phyloP scores from a whole-genome alignment of 2,888 invertebrate genomes.

The Digitonthophagus gazella region DNA sequence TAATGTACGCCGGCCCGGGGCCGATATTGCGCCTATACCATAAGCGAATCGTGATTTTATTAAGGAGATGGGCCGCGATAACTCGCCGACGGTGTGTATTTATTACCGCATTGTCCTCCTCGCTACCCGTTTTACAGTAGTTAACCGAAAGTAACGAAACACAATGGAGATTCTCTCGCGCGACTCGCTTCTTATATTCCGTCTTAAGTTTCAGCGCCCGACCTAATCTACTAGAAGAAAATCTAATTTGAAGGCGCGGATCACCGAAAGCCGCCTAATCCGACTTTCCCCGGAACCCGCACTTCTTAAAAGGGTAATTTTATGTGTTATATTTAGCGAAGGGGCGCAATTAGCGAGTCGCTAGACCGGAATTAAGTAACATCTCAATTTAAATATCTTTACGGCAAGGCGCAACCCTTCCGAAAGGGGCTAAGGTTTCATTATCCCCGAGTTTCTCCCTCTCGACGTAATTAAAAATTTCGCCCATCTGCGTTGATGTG shows the following conservation, averaged over 20 bases:
- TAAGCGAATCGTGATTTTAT: slow-evolving; percentile 9
- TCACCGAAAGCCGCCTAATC: background rate
- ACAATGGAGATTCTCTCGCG: background rate
- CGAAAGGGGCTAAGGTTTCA: slow-evolving; percentile 13
- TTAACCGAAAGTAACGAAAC: background rate
- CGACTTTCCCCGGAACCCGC: background rate
- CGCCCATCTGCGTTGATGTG: slow-evolving; percentile 45
- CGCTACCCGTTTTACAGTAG: background rate
- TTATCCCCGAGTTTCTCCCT: slow-evolving; percentile 21
- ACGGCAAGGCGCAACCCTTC: slow-evolving; percentile 32
- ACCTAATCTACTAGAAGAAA: background rate
- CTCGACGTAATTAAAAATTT: slow-evolving; percentile 48
- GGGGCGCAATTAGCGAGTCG: slow-evolving; percentile 51
- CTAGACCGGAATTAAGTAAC: slow-evolving; percentile 51
- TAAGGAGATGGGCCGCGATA: background rate
- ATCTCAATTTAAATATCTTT: slow-evolving; percentile 53
- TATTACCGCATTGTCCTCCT: background rate
- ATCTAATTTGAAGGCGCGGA: background rate
- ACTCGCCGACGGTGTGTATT: slow-evolving; percentile 5
- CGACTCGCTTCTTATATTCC: too few relatives aligned
- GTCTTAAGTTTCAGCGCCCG: too few relatives aligned
- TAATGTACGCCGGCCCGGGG: slow-evolving; percentile 21
- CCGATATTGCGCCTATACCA: slow-evolving; percentile 4
- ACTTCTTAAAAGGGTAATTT: slow-evolving; percentile 43
- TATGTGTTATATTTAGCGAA: slow-evolving; percentile 49